These are phyloP conservation scores for Lymantria dispar DNA, from an alignment of 2,888 invertebrate genomes.

Conservation along the genomic window DNA sequence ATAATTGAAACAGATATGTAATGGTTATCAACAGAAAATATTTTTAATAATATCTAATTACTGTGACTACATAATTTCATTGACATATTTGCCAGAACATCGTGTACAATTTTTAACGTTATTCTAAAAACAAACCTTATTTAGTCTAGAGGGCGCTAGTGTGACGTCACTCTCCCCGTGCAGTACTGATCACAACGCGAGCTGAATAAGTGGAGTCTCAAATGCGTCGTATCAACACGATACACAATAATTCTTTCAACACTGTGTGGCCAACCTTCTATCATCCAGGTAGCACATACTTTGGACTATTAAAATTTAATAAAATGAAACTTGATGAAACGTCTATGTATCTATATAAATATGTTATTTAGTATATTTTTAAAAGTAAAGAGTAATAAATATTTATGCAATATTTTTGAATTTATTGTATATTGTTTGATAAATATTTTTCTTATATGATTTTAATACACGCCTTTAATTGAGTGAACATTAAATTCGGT, in stretches of 20 bases:
- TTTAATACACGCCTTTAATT: no score
- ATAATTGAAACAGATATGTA: conserved; percentile 3
- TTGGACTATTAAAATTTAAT: no score
- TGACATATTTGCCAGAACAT: neutral
- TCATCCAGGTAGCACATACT: no score
- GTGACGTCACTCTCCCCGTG: conserved; percentile 10
- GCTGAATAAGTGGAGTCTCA: conserved; percentile 5
- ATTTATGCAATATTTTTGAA: no score
- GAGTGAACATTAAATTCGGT: no score
- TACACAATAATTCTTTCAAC: conserved; percentile 1
- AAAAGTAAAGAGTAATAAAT: no score
- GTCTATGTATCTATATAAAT: neutral
- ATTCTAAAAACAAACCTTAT: neutral
- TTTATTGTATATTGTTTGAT: no score
- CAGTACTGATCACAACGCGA: conserved; percentile 5
- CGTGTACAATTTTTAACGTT: neutral
- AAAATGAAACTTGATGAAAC: conserved; percentile 1
- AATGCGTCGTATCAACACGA: neutral
- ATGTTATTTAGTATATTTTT: no score
- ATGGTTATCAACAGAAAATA: conserved; percentile 12
- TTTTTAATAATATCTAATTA: conserved; percentile 10
- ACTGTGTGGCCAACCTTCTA: no score
- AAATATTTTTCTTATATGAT: no score
- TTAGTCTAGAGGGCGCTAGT: conserved; percentile 3
- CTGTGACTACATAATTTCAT: conserved; percentile 16